These are phyloP conservation scores for Synanthedon vespiformis DNA, from an alignment of 2,888 invertebrate species.

Conservation along the genomic window DNA sequence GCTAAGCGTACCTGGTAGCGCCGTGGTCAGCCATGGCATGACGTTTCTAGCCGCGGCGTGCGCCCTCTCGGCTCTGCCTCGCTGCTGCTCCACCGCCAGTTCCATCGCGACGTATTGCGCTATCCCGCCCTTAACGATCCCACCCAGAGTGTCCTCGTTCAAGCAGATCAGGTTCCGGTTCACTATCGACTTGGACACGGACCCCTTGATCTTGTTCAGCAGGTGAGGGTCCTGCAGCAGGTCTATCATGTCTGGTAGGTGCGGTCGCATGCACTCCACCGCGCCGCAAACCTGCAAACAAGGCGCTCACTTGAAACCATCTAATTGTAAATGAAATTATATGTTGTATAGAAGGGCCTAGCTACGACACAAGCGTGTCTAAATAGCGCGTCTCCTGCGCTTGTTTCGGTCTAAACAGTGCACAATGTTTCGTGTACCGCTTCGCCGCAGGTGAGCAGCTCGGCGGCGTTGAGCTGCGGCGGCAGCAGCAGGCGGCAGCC, in stretches of 20 bases:
- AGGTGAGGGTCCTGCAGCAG: constrained; percentile 97
- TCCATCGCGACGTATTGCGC: constrained; percentile 95
- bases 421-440: too few relatives aligned
- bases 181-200: constrained; percentile 63
- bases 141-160: constrained; percentile 96
- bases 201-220: constrained; percentile 91
- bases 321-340: too few relatives aligned
- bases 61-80: constrained; percentile 71
- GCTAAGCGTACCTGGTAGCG: not conserved
- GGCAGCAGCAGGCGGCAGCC: constrained; percentile 77
- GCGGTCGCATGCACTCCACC: constrained; percentile 93
- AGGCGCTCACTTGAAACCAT: too few relatives aligned
- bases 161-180: constrained; percentile 73
- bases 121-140: constrained; percentile 94
- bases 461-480: constrained; percentile 49
- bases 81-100: constrained; percentile 86
- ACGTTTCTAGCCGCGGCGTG: constrained; percentile 26
- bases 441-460: constrained; percentile 18
- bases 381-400: too few relatives aligned
- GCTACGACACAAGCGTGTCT: too few relatives aligned
- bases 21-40: constrained; percentile 84
- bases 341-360: too few relatives aligned
- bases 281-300: constrained; percentile 77
- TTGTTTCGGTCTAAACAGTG: too few relatives aligned
- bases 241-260: constrained; percentile 92